phyloP scores from a whole-genome alignment of 1,140 invertebrate genomes.

The Myzus persicae region DNA sequence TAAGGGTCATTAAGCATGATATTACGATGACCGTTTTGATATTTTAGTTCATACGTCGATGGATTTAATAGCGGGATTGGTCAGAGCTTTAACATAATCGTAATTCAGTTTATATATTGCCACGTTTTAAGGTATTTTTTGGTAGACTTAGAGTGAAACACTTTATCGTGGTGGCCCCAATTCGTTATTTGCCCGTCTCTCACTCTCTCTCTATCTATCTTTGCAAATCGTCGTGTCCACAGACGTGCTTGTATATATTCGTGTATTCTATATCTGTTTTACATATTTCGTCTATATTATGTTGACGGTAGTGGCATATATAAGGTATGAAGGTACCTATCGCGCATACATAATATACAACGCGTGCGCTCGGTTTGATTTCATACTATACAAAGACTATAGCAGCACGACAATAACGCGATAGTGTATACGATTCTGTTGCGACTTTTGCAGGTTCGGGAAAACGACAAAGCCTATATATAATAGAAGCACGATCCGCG shows the following conservation, averaged over 20 bases:
- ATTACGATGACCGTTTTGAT: neutral
- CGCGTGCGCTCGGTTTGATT: neutral
- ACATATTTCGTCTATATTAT: conserved; percentile 20
- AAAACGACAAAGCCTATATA: neutral
- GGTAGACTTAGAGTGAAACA: neutral
- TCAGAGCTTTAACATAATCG: neutral
- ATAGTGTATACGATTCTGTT: neutral
- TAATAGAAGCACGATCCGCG: conserved; percentile 17
- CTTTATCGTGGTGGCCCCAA: neutral
- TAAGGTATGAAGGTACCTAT: neutral
- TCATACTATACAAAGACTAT: neutral
- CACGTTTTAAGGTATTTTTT: neutral
- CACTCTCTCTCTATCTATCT: neutral
- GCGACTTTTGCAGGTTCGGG: neutral
- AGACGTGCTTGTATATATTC: neutral
- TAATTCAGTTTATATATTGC: neutral
- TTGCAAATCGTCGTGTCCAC: neutral
- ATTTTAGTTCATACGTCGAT: neutral
- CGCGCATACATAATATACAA: neutral
- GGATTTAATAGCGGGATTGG: neutral
- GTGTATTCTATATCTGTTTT: neutral
- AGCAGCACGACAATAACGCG: neutral
- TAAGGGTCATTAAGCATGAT: neutral
- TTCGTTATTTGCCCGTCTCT: neutral
- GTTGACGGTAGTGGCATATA: neutral